These are phyloP conservation scores for Rhyacichthys aspro DNA, from an alignment of 2,797 vertebrate species.

Conservation along the genomic window DNA sequence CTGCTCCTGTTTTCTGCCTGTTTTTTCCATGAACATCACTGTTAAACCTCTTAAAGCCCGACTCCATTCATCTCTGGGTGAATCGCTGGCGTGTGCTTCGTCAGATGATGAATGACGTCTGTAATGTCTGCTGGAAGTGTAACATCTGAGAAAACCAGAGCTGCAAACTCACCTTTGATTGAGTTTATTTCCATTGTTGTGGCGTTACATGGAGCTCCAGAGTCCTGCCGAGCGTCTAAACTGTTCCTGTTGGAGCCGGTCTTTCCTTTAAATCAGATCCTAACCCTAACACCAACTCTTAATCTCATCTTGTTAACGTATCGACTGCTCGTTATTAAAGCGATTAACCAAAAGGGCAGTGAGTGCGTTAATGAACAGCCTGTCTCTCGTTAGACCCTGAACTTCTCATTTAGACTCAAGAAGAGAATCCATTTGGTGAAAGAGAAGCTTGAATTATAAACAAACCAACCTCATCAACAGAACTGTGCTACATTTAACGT, in stretches of 20 bases:
- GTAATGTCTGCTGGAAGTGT: conserved; percentile 48
- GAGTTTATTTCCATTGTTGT: too few relatives aligned
- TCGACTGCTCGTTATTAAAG: conserved; percentile 6
- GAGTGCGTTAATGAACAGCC: too few relatives aligned
- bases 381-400: conserved; percentile 3
- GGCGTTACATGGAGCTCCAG: too few relatives aligned
- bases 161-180: too few relatives aligned
- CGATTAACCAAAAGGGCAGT: conserved; percentile 5
- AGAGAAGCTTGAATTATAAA: conserved; percentile 23
- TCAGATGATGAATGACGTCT: conserved; percentile 45
- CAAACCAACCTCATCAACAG: conserved; percentile 26
- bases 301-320: background rate
- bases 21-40: conserved; percentile 33
- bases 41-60: conserved; percentile 34
- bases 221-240: too few relatives aligned
- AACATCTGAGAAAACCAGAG: too few relatives aligned
- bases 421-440: conserved; percentile 4
- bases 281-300: too few relatives aligned
- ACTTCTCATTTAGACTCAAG: conserved; percentile 7
- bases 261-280: too few relatives aligned
- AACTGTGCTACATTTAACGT: conserved; percentile 33
- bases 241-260: too few relatives aligned
- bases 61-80: conserved; percentile 40
- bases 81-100: conserved; percentile 26
- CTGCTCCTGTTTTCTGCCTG: conserved; percentile 9